Base-by-base conservation (phyloP, 2,888 invertebrate genomes). In the Ochropleura plecta region DNA sequence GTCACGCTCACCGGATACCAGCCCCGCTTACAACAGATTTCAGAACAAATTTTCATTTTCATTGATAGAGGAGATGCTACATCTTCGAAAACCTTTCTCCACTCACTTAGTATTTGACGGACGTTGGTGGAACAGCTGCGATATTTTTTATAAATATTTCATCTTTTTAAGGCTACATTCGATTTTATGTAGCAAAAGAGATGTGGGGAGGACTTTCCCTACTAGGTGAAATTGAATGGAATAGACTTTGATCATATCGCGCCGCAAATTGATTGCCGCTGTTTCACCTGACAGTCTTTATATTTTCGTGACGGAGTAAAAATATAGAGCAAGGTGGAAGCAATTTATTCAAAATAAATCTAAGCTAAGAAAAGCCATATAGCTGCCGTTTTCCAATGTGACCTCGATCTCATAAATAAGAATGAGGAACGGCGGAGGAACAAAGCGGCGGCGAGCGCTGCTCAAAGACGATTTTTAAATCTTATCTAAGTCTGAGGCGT, bases 391-490 rank as follows among this genome's bases (percentile, higher is more conserved):
- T 89, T 88, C 89, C 85, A 86, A 90, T 90, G 87, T 88, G 87
- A 87, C 89, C 86, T 83, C 89, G 82, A 88, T 89, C 92, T 92
- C 90, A 92, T 93, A 92, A 93, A 93, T 92, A 93, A 88, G 88
- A 89, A 93, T 92, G 90, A 93, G 90, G 86, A 88, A 84, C 85
- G 87, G 73, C 84, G 87, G 81, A 83, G 85, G 88, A 86, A 85
- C 85, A 90, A 90, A 91, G 90, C 83, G 86, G 76, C 76, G 76
- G 76, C 79, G 85, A 90, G 87, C 86, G 81, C 82, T 86, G 86
- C 86, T 87, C 89, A 83, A 88, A 91, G 89, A 87, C 87, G 89
- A 92, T 91, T 93, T 93, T 91, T 92, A 93, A 93, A 92, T 90
- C 90, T 92, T 92, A 92, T 92, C 90, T 87, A 75, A 90, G 88